A percentile compares a stretch with the other conserved stretches of the same genome.
phyloP scores from a whole-genome alignment of 1,140 invertebrate species.

The Drosophila grimshawi region DNA sequence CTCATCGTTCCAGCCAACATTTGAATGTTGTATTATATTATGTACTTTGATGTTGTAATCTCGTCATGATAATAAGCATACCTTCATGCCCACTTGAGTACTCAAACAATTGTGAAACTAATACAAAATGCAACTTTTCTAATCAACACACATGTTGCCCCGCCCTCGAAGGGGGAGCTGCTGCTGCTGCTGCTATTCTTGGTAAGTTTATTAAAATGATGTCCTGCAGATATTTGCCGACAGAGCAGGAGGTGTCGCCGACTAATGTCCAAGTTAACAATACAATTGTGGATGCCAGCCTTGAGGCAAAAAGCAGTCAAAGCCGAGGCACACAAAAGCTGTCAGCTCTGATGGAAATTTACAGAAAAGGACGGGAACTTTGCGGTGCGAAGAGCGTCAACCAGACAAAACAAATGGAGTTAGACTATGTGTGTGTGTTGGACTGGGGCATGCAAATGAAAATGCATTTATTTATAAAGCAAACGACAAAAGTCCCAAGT shows the following conservation, averaged over 20 bases:
- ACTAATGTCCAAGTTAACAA: slow-evolving; percentile 69
- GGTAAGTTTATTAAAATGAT: slow-evolving; percentile 78
- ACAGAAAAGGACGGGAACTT: slow-evolving; percentile 13
- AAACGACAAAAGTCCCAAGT: slow-evolving; percentile 69
- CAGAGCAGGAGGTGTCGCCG: slow-evolving; percentile 48
- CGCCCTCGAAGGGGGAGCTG: no score
- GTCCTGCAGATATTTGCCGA: slow-evolving; percentile 72
- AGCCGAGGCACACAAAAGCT: slow-evolving; percentile 53
- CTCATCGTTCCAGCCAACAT: neutral
- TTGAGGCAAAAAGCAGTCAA: neutral
- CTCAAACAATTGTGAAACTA: slow-evolving; percentile 58
- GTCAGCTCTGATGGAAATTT: slow-evolving; percentile 53
- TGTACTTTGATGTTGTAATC: neutral
- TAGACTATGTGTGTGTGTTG: neutral
- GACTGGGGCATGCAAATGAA: slow-evolving; percentile 65
- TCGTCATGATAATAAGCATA: slow-evolving; percentile 6
- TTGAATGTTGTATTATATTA: neutral
- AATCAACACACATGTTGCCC: slow-evolving; percentile 54
- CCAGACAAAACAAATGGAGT: slow-evolving; percentile 61
- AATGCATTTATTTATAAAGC: slow-evolving; percentile 79
- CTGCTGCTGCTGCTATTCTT: slow-evolving; percentile 15
- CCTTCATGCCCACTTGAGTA: slow-evolving; percentile 11
- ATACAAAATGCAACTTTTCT: slow-evolving; percentile 75
- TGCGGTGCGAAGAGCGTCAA: slow-evolving; percentile 40
- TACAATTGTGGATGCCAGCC: slow-evolving; percentile 15